phyloP scores from a whole-genome alignment of 53 echinoderm and acorn worm genomes.

The Henricia sp. region DNA sequence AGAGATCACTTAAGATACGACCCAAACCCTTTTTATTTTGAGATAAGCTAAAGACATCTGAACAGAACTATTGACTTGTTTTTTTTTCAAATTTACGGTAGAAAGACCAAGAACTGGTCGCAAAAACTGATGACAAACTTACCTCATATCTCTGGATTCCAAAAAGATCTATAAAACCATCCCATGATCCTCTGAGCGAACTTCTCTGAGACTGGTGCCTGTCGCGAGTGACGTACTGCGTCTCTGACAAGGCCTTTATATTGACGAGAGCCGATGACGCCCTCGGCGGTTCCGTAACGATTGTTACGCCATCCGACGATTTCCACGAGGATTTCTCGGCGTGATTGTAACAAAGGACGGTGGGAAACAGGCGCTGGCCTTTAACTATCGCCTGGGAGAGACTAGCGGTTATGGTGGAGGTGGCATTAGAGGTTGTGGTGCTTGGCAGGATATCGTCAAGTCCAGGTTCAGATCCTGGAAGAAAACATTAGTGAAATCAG shows the following conservation, averaged over 20 bases:
- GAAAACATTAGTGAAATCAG: neutral
- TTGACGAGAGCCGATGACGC: slow-evolving; percentile 24
- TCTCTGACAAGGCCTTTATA: slow-evolving; percentile 31
- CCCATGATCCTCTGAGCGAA: slow-evolving; percentile 39
- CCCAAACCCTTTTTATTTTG: neutral
- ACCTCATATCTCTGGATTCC: slow-evolving; percentile 59
- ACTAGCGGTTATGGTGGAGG: neutral
- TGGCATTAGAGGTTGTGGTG: neutral
- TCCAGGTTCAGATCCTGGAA: slow-evolving; percentile 36
- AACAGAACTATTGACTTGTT: no score
- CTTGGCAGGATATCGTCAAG: slow-evolving; percentile 13
- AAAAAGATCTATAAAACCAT: slow-evolving; percentile 43
- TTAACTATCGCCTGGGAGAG: slow-evolving; percentile 8
- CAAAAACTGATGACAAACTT: neutral
- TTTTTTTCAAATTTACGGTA: no score
- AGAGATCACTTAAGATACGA: no score
- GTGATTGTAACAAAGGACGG: slow-evolving; percentile 40
- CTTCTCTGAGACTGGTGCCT: slow-evolving; percentile 42
- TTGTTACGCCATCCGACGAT: slow-evolving; percentile 58
- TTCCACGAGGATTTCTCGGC: slow-evolving; percentile 27
- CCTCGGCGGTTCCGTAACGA: slow-evolving; percentile 41
- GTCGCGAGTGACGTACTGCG: slow-evolving; percentile 6
- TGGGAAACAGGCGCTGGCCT: slow-evolving; percentile 28
- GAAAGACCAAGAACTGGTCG: neutral
- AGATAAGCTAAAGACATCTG: neutral